Evolutionary conservation across 2,888 invertebrate genomes (phyloP), one percentile per base, ranked within the genome.

Genomic region (Allacma fusca): DNA sequence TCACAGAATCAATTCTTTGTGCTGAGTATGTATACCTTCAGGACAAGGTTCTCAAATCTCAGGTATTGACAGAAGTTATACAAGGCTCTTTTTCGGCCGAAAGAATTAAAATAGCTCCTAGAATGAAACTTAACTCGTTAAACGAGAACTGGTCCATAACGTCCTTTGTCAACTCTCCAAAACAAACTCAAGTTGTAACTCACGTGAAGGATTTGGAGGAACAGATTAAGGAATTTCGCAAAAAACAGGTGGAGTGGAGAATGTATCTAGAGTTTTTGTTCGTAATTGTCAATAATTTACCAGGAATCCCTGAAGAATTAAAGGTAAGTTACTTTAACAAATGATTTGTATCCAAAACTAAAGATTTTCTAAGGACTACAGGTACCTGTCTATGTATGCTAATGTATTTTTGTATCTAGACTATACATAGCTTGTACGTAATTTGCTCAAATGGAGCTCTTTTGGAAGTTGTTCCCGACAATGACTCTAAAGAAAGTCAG

Each of bases 1-100:
- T 71, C 13, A 72, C 80, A 4, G 77, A 78, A 64, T 80, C 82
- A 1, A 23, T 81, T 0, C 77, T 82, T 13, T 81, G 83, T 50
- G 59, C 57, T 4, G 34, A 71, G 0, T 50, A 1, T 2, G 24
- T 19, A 50, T 23, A 19, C 16, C 26, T 29, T 13, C 70, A 16
- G 13, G 28, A 65, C 7, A 65, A 28, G 4, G 65, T 65, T 26
- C 19, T 65, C 4, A 26, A 26, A 24, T 9, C 28, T 9, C 28
- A 26, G 1, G 29, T 29, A 4, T 24, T 65, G 12, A 28, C 65
- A 23, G 19, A 28, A 19, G 28, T 28, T 2, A 24, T 65, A 0
- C 24, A 19, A 19, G 65, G 1, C 12, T 26, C 65, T 23, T 65
- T 65, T 65, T 28, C 65, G 13, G 28, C 9, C 5, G 50, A 50